phyloP scores from a whole-genome alignment of 2,888 invertebrate species.

The Microctonus brassicae region DNA sequence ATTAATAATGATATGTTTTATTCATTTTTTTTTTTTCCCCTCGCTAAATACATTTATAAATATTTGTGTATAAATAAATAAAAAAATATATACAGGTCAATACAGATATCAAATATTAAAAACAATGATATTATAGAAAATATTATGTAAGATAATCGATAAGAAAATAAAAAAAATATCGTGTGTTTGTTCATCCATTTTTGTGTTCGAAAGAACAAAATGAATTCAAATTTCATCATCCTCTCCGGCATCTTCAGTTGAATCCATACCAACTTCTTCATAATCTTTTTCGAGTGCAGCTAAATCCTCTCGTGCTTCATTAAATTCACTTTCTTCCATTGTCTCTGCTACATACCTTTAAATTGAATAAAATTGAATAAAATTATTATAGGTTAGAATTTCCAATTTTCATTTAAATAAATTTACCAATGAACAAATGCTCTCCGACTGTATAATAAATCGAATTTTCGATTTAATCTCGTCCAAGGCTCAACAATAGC shows the following conservation, averaged over 20 bases:
- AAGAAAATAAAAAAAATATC: not conserved
- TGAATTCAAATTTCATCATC: slow-evolving; percentile 71
- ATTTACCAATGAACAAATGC: slow-evolving; percentile 78
- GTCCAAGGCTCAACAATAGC: slow-evolving; percentile 77
- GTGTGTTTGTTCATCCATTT: not conserved
- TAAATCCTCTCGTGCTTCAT: slow-evolving; percentile 71
- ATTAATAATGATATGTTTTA: not conserved
- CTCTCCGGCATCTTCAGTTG: slow-evolving; percentile 84
- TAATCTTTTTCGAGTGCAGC: slow-evolving; percentile 88
- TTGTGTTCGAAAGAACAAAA: not conserved
- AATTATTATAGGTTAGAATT: not conserved
- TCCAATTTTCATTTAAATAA: not conserved
- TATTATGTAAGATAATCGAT: not conserved
- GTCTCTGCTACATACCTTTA: slow-evolving; percentile 57
- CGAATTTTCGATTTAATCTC: slow-evolving; percentile 76
- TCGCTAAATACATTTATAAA: not conserved
- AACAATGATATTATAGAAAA: not conserved
- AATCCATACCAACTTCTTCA: slow-evolving; percentile 90
- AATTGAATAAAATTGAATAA: not conserved
- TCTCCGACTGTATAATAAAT: slow-evolving; percentile 75
- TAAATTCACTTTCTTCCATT: slow-evolving; percentile 61
- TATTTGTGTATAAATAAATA: not conserved
- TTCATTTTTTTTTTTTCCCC: not conserved
- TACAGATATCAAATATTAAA: not conserved
- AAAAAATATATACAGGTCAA: not conserved